phyloP scores from a whole-genome alignment of 2,113 vertebrate species.

The Gavialis gangeticus region DNA sequence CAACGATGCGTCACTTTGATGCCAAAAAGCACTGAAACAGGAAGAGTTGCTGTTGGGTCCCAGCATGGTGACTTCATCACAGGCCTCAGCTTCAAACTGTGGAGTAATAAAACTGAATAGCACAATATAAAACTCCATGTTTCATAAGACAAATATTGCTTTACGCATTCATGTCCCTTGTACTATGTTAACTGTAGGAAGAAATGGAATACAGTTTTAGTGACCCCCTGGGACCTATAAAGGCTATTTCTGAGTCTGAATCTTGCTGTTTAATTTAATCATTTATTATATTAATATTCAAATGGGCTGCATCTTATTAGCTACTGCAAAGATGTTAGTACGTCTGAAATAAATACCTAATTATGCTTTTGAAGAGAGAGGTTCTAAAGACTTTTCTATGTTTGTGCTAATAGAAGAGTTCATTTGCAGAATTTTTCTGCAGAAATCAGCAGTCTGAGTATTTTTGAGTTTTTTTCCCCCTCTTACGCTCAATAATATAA shows the following conservation, averaged over 20 bases:
- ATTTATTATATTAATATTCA: constrained; percentile 93
- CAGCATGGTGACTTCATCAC: constrained; percentile 80
- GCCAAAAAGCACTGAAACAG: constrained; percentile 68
- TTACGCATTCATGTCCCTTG: constrained; percentile 82
- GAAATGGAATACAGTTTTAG: constrained; percentile 86
- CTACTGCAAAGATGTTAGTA: constrained; percentile 88
- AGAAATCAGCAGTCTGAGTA: constrained; percentile 82
- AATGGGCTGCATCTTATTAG: constrained; percentile 90
- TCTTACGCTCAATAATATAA: constrained; percentile 77
- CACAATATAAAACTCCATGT: constrained; percentile 84
- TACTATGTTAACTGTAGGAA: constrained; percentile 86
- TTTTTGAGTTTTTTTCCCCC: constrained; percentile 17
- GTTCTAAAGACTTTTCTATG: constrained; percentile 85
- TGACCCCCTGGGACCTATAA: constrained; percentile 88
- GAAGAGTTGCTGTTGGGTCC: constrained; percentile 73
- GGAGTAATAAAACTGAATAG: constrained; percentile 83
- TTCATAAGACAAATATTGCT: constrained; percentile 87
- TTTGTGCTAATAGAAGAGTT: constrained; percentile 85
- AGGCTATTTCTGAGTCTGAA: constrained; percentile 91
- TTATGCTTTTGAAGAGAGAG: constrained; percentile 87
- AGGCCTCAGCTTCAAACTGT: constrained; percentile 80
- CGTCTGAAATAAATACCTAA: constrained; percentile 89
- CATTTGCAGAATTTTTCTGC: constrained; percentile 83
- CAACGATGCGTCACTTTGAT: constrained; percentile 59
- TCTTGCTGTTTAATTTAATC: constrained; percentile 92